A percentile compares a stretch with the other conserved stretches of the same genome.
Conservation (phyloP, 2,888 invertebrate genomes). For the Pandemis cinnamomeana region DNA sequence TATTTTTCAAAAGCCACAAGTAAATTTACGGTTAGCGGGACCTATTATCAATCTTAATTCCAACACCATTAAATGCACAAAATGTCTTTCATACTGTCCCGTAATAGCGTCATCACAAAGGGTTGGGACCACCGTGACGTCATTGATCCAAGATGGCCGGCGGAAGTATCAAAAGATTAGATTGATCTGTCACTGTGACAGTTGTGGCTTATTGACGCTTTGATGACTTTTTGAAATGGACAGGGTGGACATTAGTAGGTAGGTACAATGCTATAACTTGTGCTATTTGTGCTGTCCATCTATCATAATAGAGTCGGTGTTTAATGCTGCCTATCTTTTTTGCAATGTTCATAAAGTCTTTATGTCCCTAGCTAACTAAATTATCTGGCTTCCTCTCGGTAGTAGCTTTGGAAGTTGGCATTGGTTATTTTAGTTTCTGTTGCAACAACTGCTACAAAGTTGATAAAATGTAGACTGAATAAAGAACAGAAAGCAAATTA, state of each 20-base stretch:
- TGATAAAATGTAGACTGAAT: too few species aligned
- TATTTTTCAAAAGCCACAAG: conserved; percentile 12
- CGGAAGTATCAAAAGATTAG: conserved; percentile 50
- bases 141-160: conserved; percentile 45
- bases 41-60: conserved; percentile 6
- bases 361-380: too few species aligned
- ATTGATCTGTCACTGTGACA: conserved; percentile 50
- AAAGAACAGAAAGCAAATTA: too few species aligned
- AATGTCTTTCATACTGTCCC: conserved; percentile 19
- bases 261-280: too few species aligned
- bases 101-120: conserved; percentile 31
- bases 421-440: too few species aligned
- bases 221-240: conserved; percentile 42
- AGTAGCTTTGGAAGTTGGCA: too few species aligned
- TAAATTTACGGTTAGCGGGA: conserved; percentile 25
- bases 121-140: conserved; percentile 57
- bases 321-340: too few species aligned
- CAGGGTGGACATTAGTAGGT: conserved; percentile 3
- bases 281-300: conserved; percentile 25
- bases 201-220: conserved; percentile 52
- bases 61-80: conserved; percentile 16
- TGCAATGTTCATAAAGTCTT: background rate
- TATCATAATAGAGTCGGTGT: background rate
- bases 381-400: too few species aligned
- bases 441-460: too few species aligned